Percentiles rank a stretch among this genome's conserved stretches.
phyloP scores from a whole-genome alignment of 1,140 invertebrate species.

The Philaenus spumarius region DNA sequence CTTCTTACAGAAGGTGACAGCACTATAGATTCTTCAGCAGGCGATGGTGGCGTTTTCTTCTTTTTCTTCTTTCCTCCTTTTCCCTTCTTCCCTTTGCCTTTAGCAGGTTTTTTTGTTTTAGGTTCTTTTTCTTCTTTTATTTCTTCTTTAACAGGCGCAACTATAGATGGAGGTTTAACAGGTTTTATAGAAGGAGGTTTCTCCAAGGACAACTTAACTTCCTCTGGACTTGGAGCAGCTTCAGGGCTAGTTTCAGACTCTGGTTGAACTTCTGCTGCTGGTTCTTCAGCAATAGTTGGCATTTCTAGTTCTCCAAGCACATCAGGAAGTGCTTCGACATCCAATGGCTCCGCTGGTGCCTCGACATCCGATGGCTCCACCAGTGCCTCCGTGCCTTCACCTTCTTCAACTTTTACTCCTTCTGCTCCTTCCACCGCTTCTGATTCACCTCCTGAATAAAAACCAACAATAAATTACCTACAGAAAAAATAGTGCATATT shows the following conservation, averaged over 20 bases:
- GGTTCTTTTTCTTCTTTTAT: neutral
- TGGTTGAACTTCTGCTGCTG: neutral
- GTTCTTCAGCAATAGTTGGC: neutral
- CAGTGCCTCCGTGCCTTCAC: slow-evolving; percentile 9
- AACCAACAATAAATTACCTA: too few species aligned
- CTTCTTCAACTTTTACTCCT: too few species aligned
- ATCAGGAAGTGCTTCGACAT: slow-evolving; percentile 24
- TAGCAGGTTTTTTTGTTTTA: neutral
- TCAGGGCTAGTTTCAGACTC: neutral
- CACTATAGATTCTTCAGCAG: neutral
- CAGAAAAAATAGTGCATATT: too few species aligned
- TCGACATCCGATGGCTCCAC: slow-evolving; percentile 27
- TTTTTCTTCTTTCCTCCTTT: slow-evolving; percentile 17
- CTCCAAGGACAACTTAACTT: too few species aligned
- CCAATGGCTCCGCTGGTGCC: slow-evolving; percentile 33
- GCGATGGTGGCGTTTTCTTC: neutral
- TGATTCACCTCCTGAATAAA: neutral
- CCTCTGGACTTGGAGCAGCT: too few species aligned
- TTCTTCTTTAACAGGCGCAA: neutral
- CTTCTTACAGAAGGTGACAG: neutral
- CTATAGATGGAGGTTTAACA: neutral
- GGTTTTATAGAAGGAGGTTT: neutral
- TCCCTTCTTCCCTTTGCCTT: neutral
- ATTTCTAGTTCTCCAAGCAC: neutral
- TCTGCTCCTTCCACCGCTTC: too few species aligned